These are phyloP conservation scores for Mustelus asterias DNA, from an alignment of 2,113 vertebrate genomes.

Conservation along the genomic window DNA sequence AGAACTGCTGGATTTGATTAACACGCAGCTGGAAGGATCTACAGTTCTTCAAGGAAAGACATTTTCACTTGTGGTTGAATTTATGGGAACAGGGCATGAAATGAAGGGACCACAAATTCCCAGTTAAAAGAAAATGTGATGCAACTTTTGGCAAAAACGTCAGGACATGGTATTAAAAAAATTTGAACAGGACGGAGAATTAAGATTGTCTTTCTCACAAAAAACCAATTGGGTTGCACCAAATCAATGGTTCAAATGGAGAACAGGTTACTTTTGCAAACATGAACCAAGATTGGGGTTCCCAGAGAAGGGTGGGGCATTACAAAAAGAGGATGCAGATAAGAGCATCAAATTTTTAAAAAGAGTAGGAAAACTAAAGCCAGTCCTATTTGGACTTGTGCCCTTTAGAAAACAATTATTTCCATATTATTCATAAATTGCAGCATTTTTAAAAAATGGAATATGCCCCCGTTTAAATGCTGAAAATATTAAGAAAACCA, in stretches of 20 bases:
- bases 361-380: background rate
- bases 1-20: conserved; percentile 1
- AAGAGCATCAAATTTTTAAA: background rate
- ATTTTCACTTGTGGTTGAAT: background rate
- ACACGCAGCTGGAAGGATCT: background rate
- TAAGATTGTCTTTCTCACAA: background rate
- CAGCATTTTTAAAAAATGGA: background rate
- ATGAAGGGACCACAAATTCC: conserved; percentile 3
- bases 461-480: background rate
- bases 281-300: background rate
- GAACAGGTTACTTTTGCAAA: background rate
- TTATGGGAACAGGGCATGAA: background rate
- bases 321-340: background rate
- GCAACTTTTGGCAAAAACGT: background rate
- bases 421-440: background rate
- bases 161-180: background rate
- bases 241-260: background rate
- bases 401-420: background rate
- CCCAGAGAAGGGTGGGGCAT: background rate
- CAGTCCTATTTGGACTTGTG: background rate
- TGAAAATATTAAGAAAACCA: background rate
- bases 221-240: background rate
- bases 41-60: background rate
- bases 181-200: background rate
- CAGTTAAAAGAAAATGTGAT: background rate